phyloP scores from a whole-genome alignment of 1,140 invertebrate species.

The Drosophila truncata region DNA sequence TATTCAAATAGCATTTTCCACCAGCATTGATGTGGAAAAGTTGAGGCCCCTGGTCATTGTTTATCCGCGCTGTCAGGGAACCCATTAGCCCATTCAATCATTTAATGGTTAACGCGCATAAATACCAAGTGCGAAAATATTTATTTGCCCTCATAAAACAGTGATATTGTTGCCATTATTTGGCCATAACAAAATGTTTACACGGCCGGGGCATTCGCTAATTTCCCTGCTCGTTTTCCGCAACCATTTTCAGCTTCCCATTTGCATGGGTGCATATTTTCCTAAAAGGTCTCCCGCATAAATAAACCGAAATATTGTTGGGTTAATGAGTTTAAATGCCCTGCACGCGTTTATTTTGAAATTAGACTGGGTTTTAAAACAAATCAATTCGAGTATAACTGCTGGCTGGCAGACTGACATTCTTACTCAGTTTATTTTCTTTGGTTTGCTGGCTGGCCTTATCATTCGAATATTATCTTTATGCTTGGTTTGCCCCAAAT shows the following conservation, averaged over 20 bases:
- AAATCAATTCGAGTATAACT: conserved; percentile 18
- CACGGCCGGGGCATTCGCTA: neutral
- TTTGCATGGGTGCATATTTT: conserved; percentile 16
- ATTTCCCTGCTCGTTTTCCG: conserved; percentile 22
- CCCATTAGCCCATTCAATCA: conserved; percentile 46
- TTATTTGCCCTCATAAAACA: conserved; percentile 53
- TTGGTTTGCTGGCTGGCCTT: conserved; percentile 22
- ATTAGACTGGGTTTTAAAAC: neutral
- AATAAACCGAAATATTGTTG: conserved; percentile 19
- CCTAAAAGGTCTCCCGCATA: conserved; percentile 8
- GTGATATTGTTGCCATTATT: conserved; percentile 54
- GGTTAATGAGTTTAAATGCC: conserved; percentile 21
- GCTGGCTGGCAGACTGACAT: neutral
- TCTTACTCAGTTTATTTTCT: conserved; percentile 17
- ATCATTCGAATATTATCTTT: conserved; percentile 55
- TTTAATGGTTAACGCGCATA: conserved; percentile 43
- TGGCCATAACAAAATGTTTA: conserved; percentile 47
- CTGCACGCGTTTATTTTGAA: neutral
- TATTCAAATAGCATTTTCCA: conserved; percentile 31
- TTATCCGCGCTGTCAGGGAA: conserved; percentile 31
- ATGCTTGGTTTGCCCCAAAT: conserved; percentile 37
- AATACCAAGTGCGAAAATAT: conserved; percentile 56
- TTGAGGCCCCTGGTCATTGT: conserved; percentile 22
- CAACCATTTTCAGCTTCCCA: conserved; percentile 4
- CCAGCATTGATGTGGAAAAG: conserved; percentile 33